Evolutionary conservation across 2,113 vertebrate genomes (phyloP).

Genomic region (Nerophis ophidion): DNA sequence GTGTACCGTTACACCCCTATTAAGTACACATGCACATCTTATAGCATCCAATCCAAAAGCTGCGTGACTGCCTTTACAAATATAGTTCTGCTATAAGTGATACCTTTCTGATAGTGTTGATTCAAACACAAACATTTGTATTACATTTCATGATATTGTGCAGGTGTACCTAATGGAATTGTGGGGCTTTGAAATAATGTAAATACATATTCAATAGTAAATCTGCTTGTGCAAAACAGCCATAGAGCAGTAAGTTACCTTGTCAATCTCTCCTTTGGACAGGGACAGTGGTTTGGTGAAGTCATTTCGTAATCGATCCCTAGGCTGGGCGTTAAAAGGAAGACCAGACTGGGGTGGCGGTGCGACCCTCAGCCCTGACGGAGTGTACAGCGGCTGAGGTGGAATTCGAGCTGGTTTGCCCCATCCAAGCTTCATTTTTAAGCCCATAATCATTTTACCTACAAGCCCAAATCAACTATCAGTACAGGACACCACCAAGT

Average conservation of each 20-base stretch:
- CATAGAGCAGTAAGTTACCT: conserved; percentile 55
- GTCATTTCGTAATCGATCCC: conserved; percentile 75
- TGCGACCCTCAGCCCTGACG: conserved; percentile 67
- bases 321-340: conserved; percentile 77
- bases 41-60: too few species aligned
- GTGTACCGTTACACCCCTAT: too few species aligned
- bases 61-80: too few species aligned
- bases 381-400: conserved; percentile 75
- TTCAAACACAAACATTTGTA: neutral
- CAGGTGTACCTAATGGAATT: neutral
- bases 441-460: conserved; percentile 79
- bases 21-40: too few species aligned
- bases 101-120: neutral
- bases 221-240: conserved; percentile 10
- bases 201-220: neutral
- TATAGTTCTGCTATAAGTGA: too few species aligned
- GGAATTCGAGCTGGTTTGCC: conserved; percentile 77
- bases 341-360: conserved; percentile 76
- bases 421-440: conserved; percentile 80
- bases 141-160: neutral
- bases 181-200: neutral
- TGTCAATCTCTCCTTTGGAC: conserved; percentile 70
- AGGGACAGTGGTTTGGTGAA: conserved; percentile 71
- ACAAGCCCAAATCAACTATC: neutral
- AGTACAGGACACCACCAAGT: neutral